A percentile compares a stretch with the other conserved stretches of the same genome.
Evolutionary conservation across 2,888 invertebrate genomes (phyloP).

Genomic region (Apamea sordens): DNA sequence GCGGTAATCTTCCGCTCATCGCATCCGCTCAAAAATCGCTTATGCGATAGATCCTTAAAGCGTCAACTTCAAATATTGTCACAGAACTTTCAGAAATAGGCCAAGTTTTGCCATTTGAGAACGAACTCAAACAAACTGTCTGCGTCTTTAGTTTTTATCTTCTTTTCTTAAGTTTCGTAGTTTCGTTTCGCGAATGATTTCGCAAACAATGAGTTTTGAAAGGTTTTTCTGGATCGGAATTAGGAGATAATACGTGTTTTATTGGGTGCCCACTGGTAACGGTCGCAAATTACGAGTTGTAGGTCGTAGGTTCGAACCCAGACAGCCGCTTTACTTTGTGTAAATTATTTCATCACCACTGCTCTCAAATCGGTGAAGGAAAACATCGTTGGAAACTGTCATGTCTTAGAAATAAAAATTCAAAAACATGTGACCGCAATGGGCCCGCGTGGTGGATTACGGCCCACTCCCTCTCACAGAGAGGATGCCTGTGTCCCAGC

Average conservation of each 20-base stretch:
- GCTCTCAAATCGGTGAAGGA: not conserved
- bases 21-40: conserved; percentile 36
- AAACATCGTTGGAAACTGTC: not conserved
- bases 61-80: conserved; percentile 61
- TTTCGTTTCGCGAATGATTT: conserved; percentile 20
- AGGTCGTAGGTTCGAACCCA: not conserved
- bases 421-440: not conserved
- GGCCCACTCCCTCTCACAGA: not conserved
- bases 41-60: conserved; percentile 27
- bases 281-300: not conserved
- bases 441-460: not conserved
- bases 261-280: not conserved
- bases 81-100: conserved; percentile 53
- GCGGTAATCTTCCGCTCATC: conserved; percentile 22
- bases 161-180: conserved; percentile 44
- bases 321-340: not conserved
- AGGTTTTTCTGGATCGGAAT: not conserved
- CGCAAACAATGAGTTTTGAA: conserved; percentile 14
- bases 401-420: not conserved
- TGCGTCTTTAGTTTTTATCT: conserved; percentile 50
- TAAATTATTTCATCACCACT: not conserved
- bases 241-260: not conserved
- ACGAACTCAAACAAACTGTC: conserved; percentile 53
- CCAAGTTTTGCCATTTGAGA: conserved; percentile 60
- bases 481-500: not conserved